Percentiles rank a stretch among this genome's conserved stretches.
Conservation (phyloP, 2,797 vertebrate species). For the Saxicola maurus region DNA sequence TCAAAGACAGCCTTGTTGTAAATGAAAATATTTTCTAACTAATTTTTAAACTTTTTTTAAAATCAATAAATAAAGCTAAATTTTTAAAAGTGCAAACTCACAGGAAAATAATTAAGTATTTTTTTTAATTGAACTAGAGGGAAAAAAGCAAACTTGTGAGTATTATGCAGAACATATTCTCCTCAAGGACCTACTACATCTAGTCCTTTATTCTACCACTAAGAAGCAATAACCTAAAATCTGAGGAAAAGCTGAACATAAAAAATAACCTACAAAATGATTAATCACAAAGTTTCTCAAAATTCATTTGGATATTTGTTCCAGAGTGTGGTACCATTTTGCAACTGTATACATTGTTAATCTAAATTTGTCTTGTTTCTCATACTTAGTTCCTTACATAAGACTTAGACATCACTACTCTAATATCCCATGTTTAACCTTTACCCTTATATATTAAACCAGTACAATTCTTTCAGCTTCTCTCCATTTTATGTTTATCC, state of each 20-base stretch:
- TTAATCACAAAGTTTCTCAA: not conserved
- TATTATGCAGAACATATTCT: not conserved
- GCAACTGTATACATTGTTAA: not conserved
- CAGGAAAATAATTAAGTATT: rapidly evolving
- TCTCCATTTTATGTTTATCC: not conserved
- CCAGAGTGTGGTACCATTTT: not conserved
- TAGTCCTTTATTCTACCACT: not conserved
- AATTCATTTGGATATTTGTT: not conserved
- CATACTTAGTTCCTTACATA: not conserved
- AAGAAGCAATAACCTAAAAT: not conserved
- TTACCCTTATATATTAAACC: not conserved
- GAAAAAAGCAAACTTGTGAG: not conserved
- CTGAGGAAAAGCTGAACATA: not conserved
- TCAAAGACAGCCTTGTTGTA: not conserved
- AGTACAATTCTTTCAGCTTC: not conserved
- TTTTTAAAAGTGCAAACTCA: not conserved
- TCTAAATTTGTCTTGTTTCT: not conserved
- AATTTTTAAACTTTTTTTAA: not conserved
- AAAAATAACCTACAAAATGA: not conserved
- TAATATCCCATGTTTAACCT: not conserved
- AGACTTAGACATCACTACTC: not conserved
- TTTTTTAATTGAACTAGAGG: not conserved
- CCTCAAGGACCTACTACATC: not conserved
- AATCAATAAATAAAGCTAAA: not conserved
- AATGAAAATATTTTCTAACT: not conserved